phyloP scores from a whole-genome alignment of 2,888 invertebrate genomes.

The Scrobipalpa atriplicella region DNA sequence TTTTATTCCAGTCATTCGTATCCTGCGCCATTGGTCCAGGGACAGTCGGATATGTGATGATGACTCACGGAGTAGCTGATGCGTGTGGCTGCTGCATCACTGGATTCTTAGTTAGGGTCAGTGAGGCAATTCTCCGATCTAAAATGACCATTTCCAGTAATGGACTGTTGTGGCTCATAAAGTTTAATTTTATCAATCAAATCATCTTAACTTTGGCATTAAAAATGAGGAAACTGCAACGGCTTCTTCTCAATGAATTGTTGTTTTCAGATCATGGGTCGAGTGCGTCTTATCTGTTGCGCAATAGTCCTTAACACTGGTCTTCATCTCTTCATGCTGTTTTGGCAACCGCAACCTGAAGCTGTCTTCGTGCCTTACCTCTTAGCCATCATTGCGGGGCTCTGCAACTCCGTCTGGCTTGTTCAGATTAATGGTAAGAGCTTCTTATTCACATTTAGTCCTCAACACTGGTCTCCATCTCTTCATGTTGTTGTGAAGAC shows the following conservation, averaged over 20 bases:
- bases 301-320: slow-evolving; percentile 8
- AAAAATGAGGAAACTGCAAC: neutral
- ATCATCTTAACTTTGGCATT: too few species aligned
- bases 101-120: slow-evolving; percentile 68
- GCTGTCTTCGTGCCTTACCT: neutral
- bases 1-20: slow-evolving; percentile 74
- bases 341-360: slow-evolving; percentile 18
- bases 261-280: slow-evolving; percentile 17
- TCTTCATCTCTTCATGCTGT: slow-evolving; percentile 7
- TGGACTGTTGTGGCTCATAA: too few species aligned
- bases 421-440: slow-evolving; percentile 77
- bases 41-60: slow-evolving; percentile 87
- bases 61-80: slow-evolving; percentile 84
- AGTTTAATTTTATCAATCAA: too few species aligned
- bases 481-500: too few species aligned
- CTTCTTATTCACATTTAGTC: neutral
- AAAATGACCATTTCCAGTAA: too few species aligned
- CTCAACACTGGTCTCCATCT: too few species aligned
- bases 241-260: neutral
- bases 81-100: slow-evolving; percentile 82
- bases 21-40: slow-evolving; percentile 84
- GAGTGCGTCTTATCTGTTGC: slow-evolving; percentile 2
- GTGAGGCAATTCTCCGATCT: too few species aligned
- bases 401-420: slow-evolving; percentile 80
- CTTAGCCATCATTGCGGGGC: slow-evolving; percentile 61